These are phyloP conservation scores for Paracentrotus lividus DNA, from an alignment of 53 echinoderm and acorn worm genomes.

Conservation along the genomic window DNA sequence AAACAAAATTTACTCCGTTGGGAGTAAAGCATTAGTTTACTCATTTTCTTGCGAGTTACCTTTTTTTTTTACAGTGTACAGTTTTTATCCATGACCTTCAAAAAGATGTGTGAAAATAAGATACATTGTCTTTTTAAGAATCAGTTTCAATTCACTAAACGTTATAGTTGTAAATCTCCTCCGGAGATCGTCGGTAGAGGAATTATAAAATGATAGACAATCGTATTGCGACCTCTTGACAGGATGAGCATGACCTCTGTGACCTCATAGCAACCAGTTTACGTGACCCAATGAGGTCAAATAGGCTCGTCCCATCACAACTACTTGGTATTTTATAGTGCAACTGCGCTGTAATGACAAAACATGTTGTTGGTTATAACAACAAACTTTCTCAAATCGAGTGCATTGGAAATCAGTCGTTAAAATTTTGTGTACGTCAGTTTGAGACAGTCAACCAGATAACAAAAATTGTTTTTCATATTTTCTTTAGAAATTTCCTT, in stretches of 20 bases:
- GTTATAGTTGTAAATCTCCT: background rate
- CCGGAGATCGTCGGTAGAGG: background rate
- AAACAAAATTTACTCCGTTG: no score
- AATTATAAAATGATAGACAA: background rate
- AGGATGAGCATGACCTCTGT: constrained; percentile 51
- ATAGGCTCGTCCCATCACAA: constrained; percentile 49
- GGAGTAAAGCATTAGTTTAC: no score
- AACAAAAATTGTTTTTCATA: background rate
- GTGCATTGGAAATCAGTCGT: background rate
- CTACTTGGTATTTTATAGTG: constrained; percentile 24
- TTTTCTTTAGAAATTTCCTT: background rate
- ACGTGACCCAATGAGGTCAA: constrained; percentile 52
- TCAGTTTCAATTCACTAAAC: background rate
- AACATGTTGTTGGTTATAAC: background rate
- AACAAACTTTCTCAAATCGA: background rate
- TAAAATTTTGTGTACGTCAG: background rate
- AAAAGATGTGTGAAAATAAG: background rate
- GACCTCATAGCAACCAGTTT: constrained; percentile 53
- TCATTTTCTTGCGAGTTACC: no score
- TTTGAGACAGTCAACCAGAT: background rate
- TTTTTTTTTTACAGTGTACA: no score
- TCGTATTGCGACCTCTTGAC: background rate
- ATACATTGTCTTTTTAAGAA: background rate
- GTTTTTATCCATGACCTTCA: background rate
- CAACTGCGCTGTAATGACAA: constrained; percentile 1